phyloP scores from a whole-genome alignment of 2,888 invertebrate species.

The Rapana venosa region DNA sequence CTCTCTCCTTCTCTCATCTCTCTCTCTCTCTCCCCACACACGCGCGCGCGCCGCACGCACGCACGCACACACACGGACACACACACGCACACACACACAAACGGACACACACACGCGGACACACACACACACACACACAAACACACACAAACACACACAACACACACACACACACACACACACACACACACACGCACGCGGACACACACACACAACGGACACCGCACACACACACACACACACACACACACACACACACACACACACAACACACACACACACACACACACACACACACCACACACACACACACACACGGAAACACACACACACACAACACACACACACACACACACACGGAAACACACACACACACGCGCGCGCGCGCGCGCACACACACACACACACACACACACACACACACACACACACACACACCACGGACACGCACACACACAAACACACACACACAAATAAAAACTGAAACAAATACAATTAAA shows the following conservation, averaged over 20 bases:
- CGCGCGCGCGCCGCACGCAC: too few relatives aligned
- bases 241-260: conserved; percentile 1
- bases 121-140: not conserved
- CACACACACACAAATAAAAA: too few relatives aligned
- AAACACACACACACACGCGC: not conserved
- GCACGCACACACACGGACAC: too few relatives aligned
- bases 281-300: conserved; percentile 14
- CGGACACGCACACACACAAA: too few relatives aligned
- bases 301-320: conserved; percentile 20
- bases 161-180: not conserved
- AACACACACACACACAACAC: conserved; percentile 13
- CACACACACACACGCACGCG: not conserved
- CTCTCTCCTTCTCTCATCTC: too few relatives aligned
- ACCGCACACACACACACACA: not conserved
- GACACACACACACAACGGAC: too few relatives aligned
- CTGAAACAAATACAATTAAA: too few relatives aligned
- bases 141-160: not conserved
- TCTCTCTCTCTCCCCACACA: too few relatives aligned
- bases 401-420: not conserved
- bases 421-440: not conserved
- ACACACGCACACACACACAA: too few relatives aligned
- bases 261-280: not conserved
- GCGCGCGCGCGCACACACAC: not conserved
- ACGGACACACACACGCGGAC: too few relatives aligned
- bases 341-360: not conserved